Evolutionary conservation across 30 jellyfish, hydroid and myxozoan species (phyloP), one percentile per base, ranked within the genome.

Genomic region (Cassiopea andromeda): DNA sequence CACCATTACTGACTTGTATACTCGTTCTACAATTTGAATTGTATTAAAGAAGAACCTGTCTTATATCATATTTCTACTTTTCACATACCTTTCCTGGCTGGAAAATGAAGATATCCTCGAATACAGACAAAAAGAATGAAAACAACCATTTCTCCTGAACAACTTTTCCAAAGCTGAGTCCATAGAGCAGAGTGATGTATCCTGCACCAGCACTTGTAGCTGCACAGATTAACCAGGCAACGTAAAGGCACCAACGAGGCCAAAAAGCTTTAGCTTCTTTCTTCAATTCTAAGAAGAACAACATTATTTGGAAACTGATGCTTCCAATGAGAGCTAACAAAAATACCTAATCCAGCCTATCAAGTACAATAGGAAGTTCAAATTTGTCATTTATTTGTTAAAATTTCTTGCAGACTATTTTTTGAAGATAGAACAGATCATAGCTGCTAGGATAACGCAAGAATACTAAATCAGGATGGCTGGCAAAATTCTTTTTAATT

Each of bases 141-240:
- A 94, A 60, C 0, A 94, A 90, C 97, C 96, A 90, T 76, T 89
- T 90, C 54, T 94, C 96, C 75, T 94, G 98, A 46, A 61, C 91
- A 19, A 8, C 73, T 43, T 86, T 68, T 16, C 96, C 97, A 90
- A 94, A 94, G 69, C 97, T 94, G 27, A 94, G 78, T 3, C 98
- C 98, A 59, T 94, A 94, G 38, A 94, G 94, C 76, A 94, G 76
- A 44, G 98, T 94, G 81, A 94, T 89, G 88, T 89, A 94, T 1
- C 92, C 97, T 60, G 98, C 83, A 1, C 77, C 80, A 45, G 72
- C 73, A 14, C 88, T 54, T 1, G 90, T 69, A n/a, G 44, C 12
- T 50, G 64, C 60, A 60, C 97, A 94, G 7, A 94, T 16, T 18
- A 58, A 7, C 98, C 98, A 94, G 17, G 94, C 97, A 19, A 94